These are phyloP conservation scores for Sarotherodon lohbergeri DNA, from an alignment of 2,113 vertebrate species.

Conservation along the genomic window DNA sequence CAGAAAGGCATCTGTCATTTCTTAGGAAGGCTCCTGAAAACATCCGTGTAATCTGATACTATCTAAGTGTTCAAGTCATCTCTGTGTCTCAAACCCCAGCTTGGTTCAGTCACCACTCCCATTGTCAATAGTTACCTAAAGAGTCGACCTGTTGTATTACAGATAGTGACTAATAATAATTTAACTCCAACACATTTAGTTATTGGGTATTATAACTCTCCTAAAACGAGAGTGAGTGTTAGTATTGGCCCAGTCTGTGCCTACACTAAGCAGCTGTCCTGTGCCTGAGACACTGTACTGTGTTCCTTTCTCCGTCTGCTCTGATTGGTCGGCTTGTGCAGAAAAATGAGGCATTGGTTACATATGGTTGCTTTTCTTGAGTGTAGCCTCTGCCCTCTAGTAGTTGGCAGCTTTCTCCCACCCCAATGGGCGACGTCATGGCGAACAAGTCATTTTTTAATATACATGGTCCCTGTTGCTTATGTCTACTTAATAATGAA, in stretches of 20 bases:
- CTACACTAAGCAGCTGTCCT: neutral
- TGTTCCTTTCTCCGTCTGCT: neutral
- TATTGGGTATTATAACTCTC: neutral
- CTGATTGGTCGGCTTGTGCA: neutral
- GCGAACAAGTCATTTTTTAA: neutral
- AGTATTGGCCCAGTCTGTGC: neutral
- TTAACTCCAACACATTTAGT: neutral
- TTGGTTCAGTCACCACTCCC: neutral
- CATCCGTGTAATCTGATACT: neutral
- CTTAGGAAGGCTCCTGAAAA: neutral
- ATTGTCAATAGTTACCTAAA: neutral
- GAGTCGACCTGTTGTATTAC: neutral
- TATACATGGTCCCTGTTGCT: neutral
- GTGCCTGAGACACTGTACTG: neutral
- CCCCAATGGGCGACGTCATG: neutral
- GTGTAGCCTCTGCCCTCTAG: neutral
- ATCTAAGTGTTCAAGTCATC: neutral
- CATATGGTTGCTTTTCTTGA: neutral
- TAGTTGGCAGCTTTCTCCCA: neutral
- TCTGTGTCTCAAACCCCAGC: neutral
- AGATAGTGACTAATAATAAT: neutral
- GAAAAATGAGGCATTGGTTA: neutral
- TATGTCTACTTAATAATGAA: neutral
- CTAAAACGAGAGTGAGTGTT: neutral
- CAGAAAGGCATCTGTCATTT: neutral